Evolutionary conservation across 2,888 invertebrate species (phyloP), one percentile per base, ranked within the genome.

Genomic region (Leuctra nigra): DNA sequence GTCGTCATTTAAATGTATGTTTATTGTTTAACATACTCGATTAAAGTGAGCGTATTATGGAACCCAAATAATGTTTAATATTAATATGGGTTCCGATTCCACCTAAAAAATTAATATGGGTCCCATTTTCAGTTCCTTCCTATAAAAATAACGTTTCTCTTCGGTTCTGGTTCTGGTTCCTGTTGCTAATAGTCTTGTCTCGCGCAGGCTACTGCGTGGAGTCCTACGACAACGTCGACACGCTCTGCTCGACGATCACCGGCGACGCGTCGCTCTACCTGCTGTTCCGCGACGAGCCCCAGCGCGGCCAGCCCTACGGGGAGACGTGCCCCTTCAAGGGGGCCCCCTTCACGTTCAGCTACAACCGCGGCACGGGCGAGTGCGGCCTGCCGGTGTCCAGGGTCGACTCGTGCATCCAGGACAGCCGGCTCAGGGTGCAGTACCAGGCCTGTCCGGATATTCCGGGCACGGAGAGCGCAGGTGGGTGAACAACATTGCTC

Each of bases 381-480:
- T 91, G 91, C 72, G 74, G 72, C 38, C 81, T 82, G 65, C 91
- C 91, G 0, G 80, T 81, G 14, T 90, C 90, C 11, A 80, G 84
- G 44, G 87, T 88, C 0, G 89, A 90, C 70, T 83, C 87, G 53
- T 92, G 91, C 72, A 91, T 90, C 0, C 88, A 91, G 65, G 85
- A 87, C 66, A 87, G 88, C 1, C 75, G 86, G 41, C 77, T 91
- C 44, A 80, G 90, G 60, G 77, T 92, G 61, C 82, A 87, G 61
- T 91, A 89, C 71, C 87, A 88, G 74, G 87, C 89, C 1, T 91
- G 92, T 67, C 85, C 87, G 0, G 87, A 90, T 67, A 82, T 90
- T 3, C 77, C 76, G 0, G 82, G 83, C 41, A 85, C 89, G 0
- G 89, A 90, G 71, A 87, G 86, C 68, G 83, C 85, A 50, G 50